phyloP scores from a whole-genome alignment of 2,113 vertebrate species.

The Actenoides hombroni region DNA sequence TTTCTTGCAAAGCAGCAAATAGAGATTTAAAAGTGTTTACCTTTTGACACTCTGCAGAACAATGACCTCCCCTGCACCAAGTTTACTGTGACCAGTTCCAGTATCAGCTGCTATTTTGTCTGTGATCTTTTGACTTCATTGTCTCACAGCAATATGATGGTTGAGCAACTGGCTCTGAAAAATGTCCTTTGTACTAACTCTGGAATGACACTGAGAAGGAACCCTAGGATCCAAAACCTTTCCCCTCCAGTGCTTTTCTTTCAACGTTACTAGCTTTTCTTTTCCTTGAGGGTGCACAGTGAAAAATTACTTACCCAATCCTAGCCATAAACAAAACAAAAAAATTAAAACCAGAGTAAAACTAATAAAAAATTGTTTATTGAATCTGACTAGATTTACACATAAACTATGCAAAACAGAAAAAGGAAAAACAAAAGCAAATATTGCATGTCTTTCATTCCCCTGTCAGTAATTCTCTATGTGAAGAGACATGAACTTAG shows the following conservation, averaged over 20 bases:
- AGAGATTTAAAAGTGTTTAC: slow-evolving; percentile 26
- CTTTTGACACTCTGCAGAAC: background rate
- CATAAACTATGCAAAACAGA: background rate
- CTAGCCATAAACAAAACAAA: background rate
- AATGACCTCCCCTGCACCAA: background rate
- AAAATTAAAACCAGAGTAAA: background rate
- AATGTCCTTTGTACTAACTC: background rate
- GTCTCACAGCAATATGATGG: background rate
- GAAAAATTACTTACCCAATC: background rate
- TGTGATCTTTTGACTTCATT: background rate
- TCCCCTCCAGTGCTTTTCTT: background rate
- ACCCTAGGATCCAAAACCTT: background rate
- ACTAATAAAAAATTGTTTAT: background rate
- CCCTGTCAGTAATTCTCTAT: background rate
- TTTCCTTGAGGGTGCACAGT: background rate
- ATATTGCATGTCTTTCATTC: background rate
- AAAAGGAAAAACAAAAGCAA: background rate
- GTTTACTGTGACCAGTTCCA: background rate
- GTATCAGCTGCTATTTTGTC: background rate
- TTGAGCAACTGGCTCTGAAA: background rate
- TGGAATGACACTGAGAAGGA: background rate
- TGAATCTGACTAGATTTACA: background rate
- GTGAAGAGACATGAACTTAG: background rate
- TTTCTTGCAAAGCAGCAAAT: slow-evolving; percentile 50
- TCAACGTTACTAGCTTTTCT: background rate